Evolutionary conservation across 2,113 vertebrate species (phyloP), one percentile per base, ranked within the genome.

Genomic region (Cyprinus carpio): DNA sequence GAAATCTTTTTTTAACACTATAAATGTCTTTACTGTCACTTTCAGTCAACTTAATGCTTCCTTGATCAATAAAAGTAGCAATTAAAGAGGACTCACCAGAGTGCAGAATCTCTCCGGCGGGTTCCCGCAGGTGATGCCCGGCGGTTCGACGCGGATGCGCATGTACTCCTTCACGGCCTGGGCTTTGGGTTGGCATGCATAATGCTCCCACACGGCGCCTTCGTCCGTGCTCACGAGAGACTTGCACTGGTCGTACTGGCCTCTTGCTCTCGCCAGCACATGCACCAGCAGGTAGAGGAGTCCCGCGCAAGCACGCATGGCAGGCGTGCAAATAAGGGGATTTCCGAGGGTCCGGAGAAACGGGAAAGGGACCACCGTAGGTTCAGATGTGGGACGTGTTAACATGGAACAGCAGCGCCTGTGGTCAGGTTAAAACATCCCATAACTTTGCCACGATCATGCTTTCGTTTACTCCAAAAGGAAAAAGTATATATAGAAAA

Each of bases 71-170:
- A 65, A 7, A 65, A 65, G 15, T 16, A 27, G 15, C 0, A 2
- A 29, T 3, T 49, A 29, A 8, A 23, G 18, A 54, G 60, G 84
- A 97, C 98, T 99, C 92, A 99, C 98, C 43, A 99, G 95, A 9
- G 97, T 98, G 93, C 98, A 99, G 95, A 99, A 99, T 81, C 96
- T 96, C 93, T 99, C 98, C 0, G 97, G 97, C 0, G 98, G 98
- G 87, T 97, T 95, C 74, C 98, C 98, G 0, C 98, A 99, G 0
- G 98, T 99, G 92, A 99, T 97, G 80, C 97, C 97, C 0, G 95
- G 90, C 0, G 98, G 98, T 4, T 99, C 97, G 91, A 99, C 97
- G 82, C 95, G 96, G 80, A 99, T 97, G 0, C 93, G 96, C 93
- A 97, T 96, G 2, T 95, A 95, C 93, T 97, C 96, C 93, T 98